Percentiles rank a stretch among this genome's conserved stretches.
phyloP scores from a whole-genome alignment of 2,797 vertebrate species.

The Phalloptychus januarius region DNA sequence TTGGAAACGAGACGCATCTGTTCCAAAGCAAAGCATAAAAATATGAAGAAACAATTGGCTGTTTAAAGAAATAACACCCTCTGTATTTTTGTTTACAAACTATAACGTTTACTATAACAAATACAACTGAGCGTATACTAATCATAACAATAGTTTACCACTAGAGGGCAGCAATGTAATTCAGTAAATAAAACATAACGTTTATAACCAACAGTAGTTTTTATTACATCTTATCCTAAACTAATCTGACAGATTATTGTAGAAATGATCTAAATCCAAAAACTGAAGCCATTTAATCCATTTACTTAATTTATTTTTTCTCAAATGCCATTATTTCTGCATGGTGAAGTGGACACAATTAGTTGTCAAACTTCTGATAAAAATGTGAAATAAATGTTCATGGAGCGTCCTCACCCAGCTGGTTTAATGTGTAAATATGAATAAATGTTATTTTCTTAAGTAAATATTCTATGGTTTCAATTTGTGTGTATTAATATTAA shows the following conservation, averaged over 20 bases:
- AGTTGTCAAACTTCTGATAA: background rate
- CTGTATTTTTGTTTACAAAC: background rate
- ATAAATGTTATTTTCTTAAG: background rate
- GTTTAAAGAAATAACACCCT: background rate
- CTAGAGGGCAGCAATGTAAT: slow-evolving; percentile 40
- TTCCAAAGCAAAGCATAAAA: background rate
- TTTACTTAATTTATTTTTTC: background rate
- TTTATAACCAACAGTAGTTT: background rate
- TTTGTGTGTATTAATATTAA: background rate
- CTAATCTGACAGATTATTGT: background rate
- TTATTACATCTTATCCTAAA: background rate
- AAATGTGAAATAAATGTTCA: background rate
- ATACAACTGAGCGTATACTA: background rate
- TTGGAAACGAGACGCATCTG: background rate
- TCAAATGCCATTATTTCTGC: background rate
- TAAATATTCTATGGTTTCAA: background rate
- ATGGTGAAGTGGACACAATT: background rate
- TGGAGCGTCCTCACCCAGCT: background rate
- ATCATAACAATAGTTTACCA: slow-evolving; percentile 17
- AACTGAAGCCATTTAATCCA: background rate
- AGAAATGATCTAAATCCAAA: background rate
- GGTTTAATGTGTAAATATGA: background rate
- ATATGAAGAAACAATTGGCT: background rate
- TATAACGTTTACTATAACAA: background rate
- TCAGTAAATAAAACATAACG: background rate